Evolutionary conservation across 2,113 vertebrate species (phyloP).

Genomic region (Alexandromys fortis): DNA sequence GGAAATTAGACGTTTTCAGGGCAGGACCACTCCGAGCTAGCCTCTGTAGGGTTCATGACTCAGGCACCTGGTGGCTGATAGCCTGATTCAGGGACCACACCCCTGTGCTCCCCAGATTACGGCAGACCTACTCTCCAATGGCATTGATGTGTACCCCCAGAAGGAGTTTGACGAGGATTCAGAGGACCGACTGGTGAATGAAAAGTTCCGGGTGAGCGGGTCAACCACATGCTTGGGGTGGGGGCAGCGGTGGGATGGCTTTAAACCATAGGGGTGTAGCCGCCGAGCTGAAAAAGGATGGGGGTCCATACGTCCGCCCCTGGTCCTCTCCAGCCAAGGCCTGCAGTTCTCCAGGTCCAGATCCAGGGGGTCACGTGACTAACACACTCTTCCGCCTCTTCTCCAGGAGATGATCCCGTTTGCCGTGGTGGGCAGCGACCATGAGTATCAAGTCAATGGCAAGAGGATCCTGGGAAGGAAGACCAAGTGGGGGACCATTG

Average conservation of each 20-base stretch:
- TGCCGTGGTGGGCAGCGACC: conserved; percentile 98
- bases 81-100: background rate
- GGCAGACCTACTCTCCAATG: conserved; percentile 94
- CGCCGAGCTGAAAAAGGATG: background rate
- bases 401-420: conserved; percentile 97
- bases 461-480: conserved; percentile 96
- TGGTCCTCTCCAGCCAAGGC: background rate
- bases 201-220: conserved; percentile 94
- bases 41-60: background rate
- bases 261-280: no score
- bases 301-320: no score
- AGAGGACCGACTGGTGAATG: conserved; percentile 95
- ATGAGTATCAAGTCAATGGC: conserved; percentile 98
- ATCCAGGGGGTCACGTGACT: fast-evolving
- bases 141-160: conserved; percentile 97
- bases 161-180: conserved; percentile 98
- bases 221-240: fast-evolving
- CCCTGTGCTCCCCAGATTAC: conserved; percentile 88
- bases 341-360: background rate
- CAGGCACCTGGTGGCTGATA: fast-evolving
- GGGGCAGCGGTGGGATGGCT: background rate
- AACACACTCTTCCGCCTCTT: background rate
- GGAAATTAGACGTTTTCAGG: background rate
- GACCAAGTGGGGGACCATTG: conserved; percentile 99
- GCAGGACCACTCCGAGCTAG: background rate